Base-by-base conservation (phyloP, 2,888 invertebrate genomes). In the Danaus chrysippus region DNA sequence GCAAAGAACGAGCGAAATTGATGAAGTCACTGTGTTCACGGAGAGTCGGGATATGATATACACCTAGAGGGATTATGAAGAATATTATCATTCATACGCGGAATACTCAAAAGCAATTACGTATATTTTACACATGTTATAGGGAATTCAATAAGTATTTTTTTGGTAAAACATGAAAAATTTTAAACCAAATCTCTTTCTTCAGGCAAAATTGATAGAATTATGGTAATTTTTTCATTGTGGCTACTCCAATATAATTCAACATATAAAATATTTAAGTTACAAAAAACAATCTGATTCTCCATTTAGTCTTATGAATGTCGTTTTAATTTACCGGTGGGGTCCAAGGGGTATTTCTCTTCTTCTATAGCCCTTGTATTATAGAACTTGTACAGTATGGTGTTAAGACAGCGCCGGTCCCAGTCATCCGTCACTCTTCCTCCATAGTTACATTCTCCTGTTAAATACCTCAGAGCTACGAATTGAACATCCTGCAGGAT, bases 361-460 rank as follows among this genome's bases (percentile, higher is more conserved):
- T 93, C 86, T 57, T 92, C 91, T 5, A 97, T 91, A 9, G 96
- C 91, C 46, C 87, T 91, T 9, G 93, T 91, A 76, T 94, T 95
- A 84, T 97, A 98, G 83, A 96, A 98, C 75, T 94, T 94, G 61
- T 83, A 86, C 44, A 98, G 89, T 65, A 98, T 95, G 0, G 98
- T 97, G 74, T 93, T 94, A 57, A 98, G 92, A 15, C 95, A 95
- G 58, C 98, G 92, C 17, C 98, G 92, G 87, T 99, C 98, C 97
- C 98, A 98, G 79, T 97, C 97, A 79, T 98, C 98, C 0, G 98
- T 98, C 3, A 99, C 98, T 65, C 98, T 93, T 0, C 98, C 98
- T 9, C 98, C 98, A 79, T 98, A 99, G 91, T 98, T 98, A 77
- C 98, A 98, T 86, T 98, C 98, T 0, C 98, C 98, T 0, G 97